These are phyloP conservation scores for Stigmatopora nigra DNA, from an alignment of 2,113 vertebrate genomes.

Conservation along the genomic window DNA sequence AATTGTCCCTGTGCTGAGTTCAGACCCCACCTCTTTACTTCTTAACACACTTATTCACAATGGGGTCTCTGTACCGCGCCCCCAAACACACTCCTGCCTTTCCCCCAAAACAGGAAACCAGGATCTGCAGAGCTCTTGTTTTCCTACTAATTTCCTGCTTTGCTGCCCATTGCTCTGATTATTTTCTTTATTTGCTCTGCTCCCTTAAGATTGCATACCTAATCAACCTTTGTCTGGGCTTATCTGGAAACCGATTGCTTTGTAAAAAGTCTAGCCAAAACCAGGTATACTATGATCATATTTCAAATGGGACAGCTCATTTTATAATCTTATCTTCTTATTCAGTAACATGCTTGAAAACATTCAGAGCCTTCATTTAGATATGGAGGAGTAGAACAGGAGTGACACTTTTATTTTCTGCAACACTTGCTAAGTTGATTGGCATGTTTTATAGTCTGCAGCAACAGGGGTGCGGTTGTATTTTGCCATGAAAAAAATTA, in stretches of 20 bases:
- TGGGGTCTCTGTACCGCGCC: slow-evolving; percentile 72
- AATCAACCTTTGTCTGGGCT: slow-evolving; percentile 42
- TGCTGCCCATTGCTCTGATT: slow-evolving; percentile 67
- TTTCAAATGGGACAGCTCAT: not conserved
- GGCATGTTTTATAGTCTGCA: slow-evolving; percentile 51
- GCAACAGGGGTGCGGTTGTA: slow-evolving; percentile 27
- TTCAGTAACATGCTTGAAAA: not conserved
- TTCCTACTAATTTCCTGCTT: slow-evolving; percentile 77
- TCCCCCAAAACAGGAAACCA: slow-evolving; percentile 74
- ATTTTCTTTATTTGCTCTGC: slow-evolving; percentile 65
- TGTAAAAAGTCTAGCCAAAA: slow-evolving; percentile 1
- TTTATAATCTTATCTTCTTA: slow-evolving; percentile 4
- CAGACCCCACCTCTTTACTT: slow-evolving; percentile 58
- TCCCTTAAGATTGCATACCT: slow-evolving; percentile 58
- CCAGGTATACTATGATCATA: not conserved
- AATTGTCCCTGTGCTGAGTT: slow-evolving; percentile 58
- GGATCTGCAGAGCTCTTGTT: slow-evolving; percentile 71
- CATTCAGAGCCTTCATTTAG: slow-evolving; percentile 2
- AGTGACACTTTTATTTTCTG: slow-evolving; percentile 55
- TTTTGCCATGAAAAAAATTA: slow-evolving; percentile 58
- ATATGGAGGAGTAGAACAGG: slow-evolving; percentile 27
- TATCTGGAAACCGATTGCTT: slow-evolving; percentile 28
- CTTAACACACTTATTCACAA: slow-evolving; percentile 71
- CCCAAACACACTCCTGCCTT: slow-evolving; percentile 59
- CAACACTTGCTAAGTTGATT: slow-evolving; percentile 57